A percentile compares a stretch with the other conserved stretches of the same genome.
phyloP scores from a whole-genome alignment of 2,888 invertebrate species.

The Ametastegia equiseti region DNA sequence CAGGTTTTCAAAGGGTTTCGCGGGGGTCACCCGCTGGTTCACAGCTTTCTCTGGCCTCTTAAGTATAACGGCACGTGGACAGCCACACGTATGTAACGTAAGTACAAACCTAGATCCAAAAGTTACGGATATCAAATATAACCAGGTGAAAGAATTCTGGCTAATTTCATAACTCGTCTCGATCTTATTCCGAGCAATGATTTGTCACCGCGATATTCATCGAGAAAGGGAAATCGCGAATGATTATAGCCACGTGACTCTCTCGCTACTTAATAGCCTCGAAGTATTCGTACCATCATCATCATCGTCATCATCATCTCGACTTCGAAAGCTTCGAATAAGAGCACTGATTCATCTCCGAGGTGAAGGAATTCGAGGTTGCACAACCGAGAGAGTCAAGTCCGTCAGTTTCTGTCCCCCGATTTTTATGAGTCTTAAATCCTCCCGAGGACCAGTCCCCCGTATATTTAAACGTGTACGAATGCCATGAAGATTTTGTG shows the following conservation, averaged over 20 bases:
- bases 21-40: slow-evolving; percentile 38
- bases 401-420: slow-evolving; percentile 11
- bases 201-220: neutral
- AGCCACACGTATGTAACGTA: neutral
- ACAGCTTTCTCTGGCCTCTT: slow-evolving; percentile 30
- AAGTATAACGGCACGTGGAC: neutral
- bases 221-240: slow-evolving; percentile 3
- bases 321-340: neutral
- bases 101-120: neutral
- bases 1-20: slow-evolving; percentile 37
- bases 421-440: slow-evolving; percentile 31
- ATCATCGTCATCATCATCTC: neutral
- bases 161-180: neutral
- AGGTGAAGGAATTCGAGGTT: neutral
- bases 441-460: neutral
- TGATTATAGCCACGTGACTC: neutral
- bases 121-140: neutral
- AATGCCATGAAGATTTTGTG: neutral
- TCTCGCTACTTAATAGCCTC: neutral
- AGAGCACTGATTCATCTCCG: neutral
- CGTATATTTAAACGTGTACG: neutral
- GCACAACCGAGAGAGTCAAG: neutral
- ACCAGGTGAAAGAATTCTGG: neutral
- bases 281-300: no score
- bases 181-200: neutral